A percentile compares a stretch with the other conserved stretches of the same genome.
Evolutionary conservation across 2,113 vertebrate genomes (phyloP).

Genomic region (Tupaia chinensis): DNA sequence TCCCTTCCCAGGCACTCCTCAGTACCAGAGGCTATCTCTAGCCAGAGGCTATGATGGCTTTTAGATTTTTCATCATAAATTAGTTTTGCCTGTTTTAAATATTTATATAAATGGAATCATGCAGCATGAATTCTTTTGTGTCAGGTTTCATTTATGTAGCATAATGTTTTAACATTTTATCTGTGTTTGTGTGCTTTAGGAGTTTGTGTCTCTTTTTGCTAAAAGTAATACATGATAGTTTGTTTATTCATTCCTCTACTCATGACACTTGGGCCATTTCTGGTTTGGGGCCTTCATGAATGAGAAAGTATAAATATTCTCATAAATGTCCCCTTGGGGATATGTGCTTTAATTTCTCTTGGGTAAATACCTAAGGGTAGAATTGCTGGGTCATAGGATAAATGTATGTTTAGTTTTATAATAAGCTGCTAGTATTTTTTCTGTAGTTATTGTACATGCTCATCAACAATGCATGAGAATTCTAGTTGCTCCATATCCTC

Average conservation of each 20-base stretch:
- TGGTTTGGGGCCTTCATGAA: not conserved
- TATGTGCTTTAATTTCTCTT: not conserved
- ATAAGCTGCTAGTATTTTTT: not conserved
- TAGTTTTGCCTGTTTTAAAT: constrained; percentile 1
- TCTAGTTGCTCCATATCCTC: not conserved
- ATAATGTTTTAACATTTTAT: not conserved
- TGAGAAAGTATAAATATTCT: not conserved
- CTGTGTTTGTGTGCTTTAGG: not conserved
- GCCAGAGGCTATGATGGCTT: not conserved
- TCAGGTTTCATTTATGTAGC: not conserved
- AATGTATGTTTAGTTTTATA: not conserved
- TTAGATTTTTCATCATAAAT: not conserved
- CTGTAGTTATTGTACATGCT: not conserved
- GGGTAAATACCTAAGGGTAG: not conserved
- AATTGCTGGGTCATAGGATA: not conserved
- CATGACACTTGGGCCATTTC: not conserved
- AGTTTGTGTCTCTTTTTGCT: not conserved
- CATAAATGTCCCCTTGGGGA: not conserved
- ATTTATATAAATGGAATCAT: not conserved
- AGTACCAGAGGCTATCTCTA: not conserved
- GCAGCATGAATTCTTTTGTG: not conserved
- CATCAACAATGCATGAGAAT: not conserved
- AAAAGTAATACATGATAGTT: not conserved
- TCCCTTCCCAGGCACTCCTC: not conserved
- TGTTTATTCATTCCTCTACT: not conserved